These are phyloP conservation scores for Sinopyrophorus schimmeli DNA, from an alignment of 2,888 invertebrate genomes.

Conservation along the genomic window DNA sequence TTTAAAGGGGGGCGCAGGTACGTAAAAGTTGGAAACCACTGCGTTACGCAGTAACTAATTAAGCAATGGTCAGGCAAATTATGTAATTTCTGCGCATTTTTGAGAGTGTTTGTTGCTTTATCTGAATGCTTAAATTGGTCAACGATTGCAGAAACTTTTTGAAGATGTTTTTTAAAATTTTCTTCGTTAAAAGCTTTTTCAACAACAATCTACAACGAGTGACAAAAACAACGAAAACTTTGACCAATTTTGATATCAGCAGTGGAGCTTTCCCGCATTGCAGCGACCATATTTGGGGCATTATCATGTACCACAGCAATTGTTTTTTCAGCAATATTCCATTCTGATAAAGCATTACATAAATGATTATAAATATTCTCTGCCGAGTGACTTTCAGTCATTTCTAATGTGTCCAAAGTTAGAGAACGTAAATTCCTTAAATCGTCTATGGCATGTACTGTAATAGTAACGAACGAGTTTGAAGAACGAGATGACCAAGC, in stretches of 20 bases:
- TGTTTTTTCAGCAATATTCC: background rate
- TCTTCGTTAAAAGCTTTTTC: too few species aligned
- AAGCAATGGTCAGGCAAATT: too few species aligned
- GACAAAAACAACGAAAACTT: too few species aligned
- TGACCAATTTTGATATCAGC: too few species aligned
- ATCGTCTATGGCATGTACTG: background rate
- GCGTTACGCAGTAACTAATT: too few species aligned
- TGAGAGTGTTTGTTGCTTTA: background rate
- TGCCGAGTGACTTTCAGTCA: background rate
- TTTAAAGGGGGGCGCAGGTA: too few species aligned
- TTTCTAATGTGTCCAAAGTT: background rate
- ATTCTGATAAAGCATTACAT: background rate
- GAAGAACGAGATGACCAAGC: background rate
- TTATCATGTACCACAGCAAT: slow-evolving; percentile 1
- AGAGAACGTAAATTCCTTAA: background rate
- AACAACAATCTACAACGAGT: too few species aligned
- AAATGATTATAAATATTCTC: background rate
- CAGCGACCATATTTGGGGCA: background rate
- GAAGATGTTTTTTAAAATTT: too few species aligned
- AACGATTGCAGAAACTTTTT: too few species aligned
- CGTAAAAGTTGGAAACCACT: too few species aligned
- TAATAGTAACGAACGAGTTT: background rate
- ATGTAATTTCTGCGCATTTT: too few species aligned
- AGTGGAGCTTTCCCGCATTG: too few species aligned
- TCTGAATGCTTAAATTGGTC: background rate